A percentile compares a stretch with the other conserved stretches of the same genome.
Evolutionary conservation across 23 tunicate genomes (phyloP).

Genomic region (Styela clava): DNA sequence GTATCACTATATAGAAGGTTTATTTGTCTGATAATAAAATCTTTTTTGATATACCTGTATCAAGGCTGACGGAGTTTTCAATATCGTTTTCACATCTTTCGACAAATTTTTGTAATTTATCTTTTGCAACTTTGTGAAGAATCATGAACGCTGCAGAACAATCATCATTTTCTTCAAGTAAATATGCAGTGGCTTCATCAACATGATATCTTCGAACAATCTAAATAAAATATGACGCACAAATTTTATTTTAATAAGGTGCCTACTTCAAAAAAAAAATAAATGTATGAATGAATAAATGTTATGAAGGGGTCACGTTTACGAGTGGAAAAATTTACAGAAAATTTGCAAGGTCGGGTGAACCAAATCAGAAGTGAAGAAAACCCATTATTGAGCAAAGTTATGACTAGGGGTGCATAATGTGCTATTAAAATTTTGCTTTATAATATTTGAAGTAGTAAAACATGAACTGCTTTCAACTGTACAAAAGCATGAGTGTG

Average conservation of each 20-base stretch:
- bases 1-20: no score
- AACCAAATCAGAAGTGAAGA: no score
- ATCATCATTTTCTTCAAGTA: slow-evolving; percentile 81
- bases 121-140: slow-evolving; percentile 36
- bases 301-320: background rate
- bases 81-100: slow-evolving; percentile 16
- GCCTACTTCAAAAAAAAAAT: background rate
- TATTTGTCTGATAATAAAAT: no score
- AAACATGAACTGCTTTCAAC: no score
- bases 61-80: background rate
- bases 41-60: no score
- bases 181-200: slow-evolving; percentile 77
- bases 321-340: background rate
- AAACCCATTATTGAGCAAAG: no score
- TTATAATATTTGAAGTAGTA: no score
- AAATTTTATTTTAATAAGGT: no score
- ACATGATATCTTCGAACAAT: slow-evolving; percentile 74
- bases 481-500: no score
- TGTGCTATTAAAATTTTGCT: no score
- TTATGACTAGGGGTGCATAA: no score
- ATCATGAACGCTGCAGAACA: slow-evolving; percentile 71
- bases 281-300: background rate
- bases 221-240: slow-evolving; percentile 24
- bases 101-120: slow-evolving; percentile 40
- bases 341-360: no score